Base-by-base conservation (phyloP, 2,113 vertebrate species). In the Ophiodon elongatus region DNA sequence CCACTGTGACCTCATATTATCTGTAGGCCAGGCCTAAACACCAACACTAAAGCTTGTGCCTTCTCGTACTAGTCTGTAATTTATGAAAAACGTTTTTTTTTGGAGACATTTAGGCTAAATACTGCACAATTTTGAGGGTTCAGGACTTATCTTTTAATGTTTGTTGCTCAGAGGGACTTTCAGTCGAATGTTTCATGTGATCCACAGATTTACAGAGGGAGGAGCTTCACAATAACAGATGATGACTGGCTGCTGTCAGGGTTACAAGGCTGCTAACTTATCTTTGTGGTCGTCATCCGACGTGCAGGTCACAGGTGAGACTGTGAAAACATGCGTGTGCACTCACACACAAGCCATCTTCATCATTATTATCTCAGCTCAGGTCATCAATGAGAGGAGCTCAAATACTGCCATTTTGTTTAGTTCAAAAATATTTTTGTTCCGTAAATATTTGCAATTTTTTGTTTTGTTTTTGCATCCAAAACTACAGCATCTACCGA, bases 161-260 rank as follows among this genome's bases (percentile, higher is more conserved):
- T 29, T 25, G 54, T 27, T 14, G 54, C 10, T 47, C 56, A 25
- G 27, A 79, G 60, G 17, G 33, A 54, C 47, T 47, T 54, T 14
- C 33, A 15, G 14, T 9, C 21, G 57, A 73, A 31, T 31, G 23
- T 63, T 54, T 79, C 3, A 25, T 62, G 47, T 70, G 80, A 84
- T 50, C 21, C n/a, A 63, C 23, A 37, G 33, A 80, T 73, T 21
- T 56, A 33, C 0, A 3, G 54, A 74, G 17, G 63, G 69, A 69
- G 3, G 50, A 70, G 79, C 50, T 54, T 70, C 43, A 57, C 66
- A 0, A 27, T 79, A 79, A 84, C 66, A 79, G 73, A 85, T 87
- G 82, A 85, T 69, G 73, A 91, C 79, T 85, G 87, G 68, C 76
- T 81, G 83, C 78, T 90, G 86, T 89, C 84, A 84, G 50, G 29